Evolutionary conservation across 2,888 invertebrate species (phyloP).

Genomic region (Apodemia mormo): DNA sequence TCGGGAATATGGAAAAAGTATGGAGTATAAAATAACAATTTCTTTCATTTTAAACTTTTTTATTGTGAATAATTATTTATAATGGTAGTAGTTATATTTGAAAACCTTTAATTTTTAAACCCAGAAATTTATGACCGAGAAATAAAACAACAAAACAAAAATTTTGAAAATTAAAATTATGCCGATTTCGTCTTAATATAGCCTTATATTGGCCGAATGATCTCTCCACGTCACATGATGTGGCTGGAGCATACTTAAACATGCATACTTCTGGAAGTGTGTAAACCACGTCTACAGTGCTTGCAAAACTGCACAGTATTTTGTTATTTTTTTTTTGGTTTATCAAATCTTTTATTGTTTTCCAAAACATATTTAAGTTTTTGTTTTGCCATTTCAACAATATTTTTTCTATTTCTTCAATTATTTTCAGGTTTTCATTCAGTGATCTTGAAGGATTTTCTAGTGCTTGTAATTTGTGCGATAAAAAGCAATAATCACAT

Average conservation of each 20-base stretch:
- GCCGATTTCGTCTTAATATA: slow-evolving; percentile 12
- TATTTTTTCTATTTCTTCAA: not conserved
- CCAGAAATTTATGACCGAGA: no score
- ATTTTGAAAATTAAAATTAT: slow-evolving; percentile 14
- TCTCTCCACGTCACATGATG: slow-evolving; percentile 20
- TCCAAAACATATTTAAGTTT: not conserved
- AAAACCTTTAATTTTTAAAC: no score
- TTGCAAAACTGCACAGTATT: not conserved
- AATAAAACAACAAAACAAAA: no score
- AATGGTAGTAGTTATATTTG: no score
- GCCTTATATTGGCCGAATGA: slow-evolving; percentile 20
- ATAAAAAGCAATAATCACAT: not conserved
- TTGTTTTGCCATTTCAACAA: not conserved
- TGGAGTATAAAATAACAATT: no score
- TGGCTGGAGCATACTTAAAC: slow-evolving; percentile 18
- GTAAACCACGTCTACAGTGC: not conserved
- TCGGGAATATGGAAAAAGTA: no score
- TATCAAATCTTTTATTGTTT: not conserved
- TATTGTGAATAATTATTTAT: no score
- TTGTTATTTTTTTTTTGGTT: not conserved
- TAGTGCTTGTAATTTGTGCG: not conserved
- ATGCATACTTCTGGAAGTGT: not conserved
- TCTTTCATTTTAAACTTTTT: no score
- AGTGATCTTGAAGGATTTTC: not conserved
- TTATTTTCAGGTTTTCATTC: not conserved